These are phyloP conservation scores for Andricus curvator DNA, from an alignment of 2,888 invertebrate genomes.

Conservation along the genomic window DNA sequence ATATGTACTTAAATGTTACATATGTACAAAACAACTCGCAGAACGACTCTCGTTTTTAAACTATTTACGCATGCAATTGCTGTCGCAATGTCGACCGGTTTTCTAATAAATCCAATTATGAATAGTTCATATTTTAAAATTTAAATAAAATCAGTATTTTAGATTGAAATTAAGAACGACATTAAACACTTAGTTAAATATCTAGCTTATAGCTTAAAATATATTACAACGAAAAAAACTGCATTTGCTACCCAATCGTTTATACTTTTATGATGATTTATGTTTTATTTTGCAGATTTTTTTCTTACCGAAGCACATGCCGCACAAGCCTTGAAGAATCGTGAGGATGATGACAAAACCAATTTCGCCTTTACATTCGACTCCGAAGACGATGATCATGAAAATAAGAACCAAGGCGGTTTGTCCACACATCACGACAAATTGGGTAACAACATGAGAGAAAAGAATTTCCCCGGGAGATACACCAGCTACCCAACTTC, in stretches of 20 bases:
- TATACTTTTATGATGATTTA: neutral
- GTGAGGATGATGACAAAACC: conserved; percentile 91
- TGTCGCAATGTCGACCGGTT: neutral
- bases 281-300: neutral
- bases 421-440: conserved; percentile 96
- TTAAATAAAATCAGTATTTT: neutral
- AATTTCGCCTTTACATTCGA: conserved; percentile 93
- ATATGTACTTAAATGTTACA: neutral
- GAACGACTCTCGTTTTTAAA: conserved; percentile 31
- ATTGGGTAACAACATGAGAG: conserved; percentile 96
- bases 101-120: neutral
- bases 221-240: neutral
- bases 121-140: neutral
- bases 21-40: neutral
- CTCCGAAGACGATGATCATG: conserved; percentile 94
- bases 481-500: conserved; percentile 97
- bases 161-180: neutral
- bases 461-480: conserved; percentile 94
- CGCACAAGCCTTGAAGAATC: conserved; percentile 93
- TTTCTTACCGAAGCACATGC: conserved; percentile 93
- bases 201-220: neutral
- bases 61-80: neutral
- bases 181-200: neutral
- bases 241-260: neutral
- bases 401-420: conserved; percentile 93